These are phyloP conservation scores for Lamellibrachia luymesi DNA, from an alignment of 1,140 invertebrate species.

Conservation along the genomic window DNA sequence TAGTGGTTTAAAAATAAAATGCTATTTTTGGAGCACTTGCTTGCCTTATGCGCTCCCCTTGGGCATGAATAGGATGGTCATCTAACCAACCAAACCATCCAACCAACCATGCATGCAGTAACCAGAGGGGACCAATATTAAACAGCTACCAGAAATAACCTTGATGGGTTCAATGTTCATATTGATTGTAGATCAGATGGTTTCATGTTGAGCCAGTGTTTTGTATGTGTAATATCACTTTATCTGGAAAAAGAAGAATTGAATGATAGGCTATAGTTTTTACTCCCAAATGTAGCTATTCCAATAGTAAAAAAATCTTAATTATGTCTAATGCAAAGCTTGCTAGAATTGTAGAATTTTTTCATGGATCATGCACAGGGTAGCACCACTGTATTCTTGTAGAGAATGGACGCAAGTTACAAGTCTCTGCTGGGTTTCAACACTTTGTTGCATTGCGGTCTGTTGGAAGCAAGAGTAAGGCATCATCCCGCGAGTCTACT, in stretches of 20 bases:
- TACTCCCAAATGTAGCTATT: not conserved
- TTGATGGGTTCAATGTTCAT: too few relatives aligned
- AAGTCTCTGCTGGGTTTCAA: slow-evolving; percentile 46
- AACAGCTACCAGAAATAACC: too few relatives aligned
- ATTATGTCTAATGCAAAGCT: not conserved
- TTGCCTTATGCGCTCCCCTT: too few relatives aligned
- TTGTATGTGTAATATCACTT: not conserved
- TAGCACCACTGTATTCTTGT: not conserved
- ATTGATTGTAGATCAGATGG: too few relatives aligned
- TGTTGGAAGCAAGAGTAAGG: not conserved
- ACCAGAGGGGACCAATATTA: too few relatives aligned
- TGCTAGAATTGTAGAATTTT: not conserved
- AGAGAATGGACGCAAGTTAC: slow-evolving; percentile 48
- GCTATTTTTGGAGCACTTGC: too few relatives aligned
- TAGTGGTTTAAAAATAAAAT: too few relatives aligned
- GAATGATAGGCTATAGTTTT: not conserved
- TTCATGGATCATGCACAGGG: not conserved
- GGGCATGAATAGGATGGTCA: too few relatives aligned
- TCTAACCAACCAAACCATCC: too few relatives aligned
- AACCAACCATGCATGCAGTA: too few relatives aligned
- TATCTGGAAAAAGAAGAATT: not conserved
- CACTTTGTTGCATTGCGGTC: slow-evolving; percentile 42
- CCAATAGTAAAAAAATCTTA: too few relatives aligned
- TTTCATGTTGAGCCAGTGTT: slow-evolving; percentile 16
- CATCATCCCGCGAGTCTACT: slow-evolving; percentile 18